Base-by-base conservation (phyloP, 1,140 invertebrate species). In the Drosophila athabasca region DNA sequence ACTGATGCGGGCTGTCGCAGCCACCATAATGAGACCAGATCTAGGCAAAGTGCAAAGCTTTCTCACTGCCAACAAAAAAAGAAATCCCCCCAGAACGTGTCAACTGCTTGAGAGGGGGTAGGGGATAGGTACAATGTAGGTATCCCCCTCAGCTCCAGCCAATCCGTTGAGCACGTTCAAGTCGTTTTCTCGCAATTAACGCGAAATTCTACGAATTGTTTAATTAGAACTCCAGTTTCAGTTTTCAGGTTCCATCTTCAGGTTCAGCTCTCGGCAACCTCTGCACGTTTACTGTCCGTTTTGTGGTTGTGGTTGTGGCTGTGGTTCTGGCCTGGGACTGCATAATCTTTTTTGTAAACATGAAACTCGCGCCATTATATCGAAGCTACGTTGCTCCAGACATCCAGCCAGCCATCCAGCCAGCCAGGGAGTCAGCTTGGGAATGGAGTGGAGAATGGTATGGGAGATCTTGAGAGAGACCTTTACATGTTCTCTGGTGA, bases 161-260 rank as follows among this genome's bases (percentile, higher is more conserved):
- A 76, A 77, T 82, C 57, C 69, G 58, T 52, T 76, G 59, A 68
- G 84, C 85, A 89, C 84, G 84, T 89, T 89, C 83, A 68, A 72
- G 71, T 88, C 83, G 83, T 88, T 88, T 84, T 88, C 83, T 91
- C 76, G 84, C 90, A 91, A 91, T 91, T 91, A 91, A 91, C 81
- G 81, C 76, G 90, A 91, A 91, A 90, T 91, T 91, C 90, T 91
- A 91, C 90, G 90, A 91, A 91, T 91, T 91, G 84, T 91, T 91
- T 91, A 91, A 91, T 91, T 91, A 91, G 90, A 91, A 89, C 83
- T 88, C 59, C 78, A 73, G 60, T 76, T 67, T 57, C 61, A 66
- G 44, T 60, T 74, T 72, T 49, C 71, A 62, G 69, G 60, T 51
- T 62, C 24, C 66, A 64, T 50, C 39, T 49, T 8, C 51, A 41